These are phyloP conservation scores for Drosophila bifasciata DNA, from an alignment of 1,140 invertebrate species.

Conservation along the genomic window DNA sequence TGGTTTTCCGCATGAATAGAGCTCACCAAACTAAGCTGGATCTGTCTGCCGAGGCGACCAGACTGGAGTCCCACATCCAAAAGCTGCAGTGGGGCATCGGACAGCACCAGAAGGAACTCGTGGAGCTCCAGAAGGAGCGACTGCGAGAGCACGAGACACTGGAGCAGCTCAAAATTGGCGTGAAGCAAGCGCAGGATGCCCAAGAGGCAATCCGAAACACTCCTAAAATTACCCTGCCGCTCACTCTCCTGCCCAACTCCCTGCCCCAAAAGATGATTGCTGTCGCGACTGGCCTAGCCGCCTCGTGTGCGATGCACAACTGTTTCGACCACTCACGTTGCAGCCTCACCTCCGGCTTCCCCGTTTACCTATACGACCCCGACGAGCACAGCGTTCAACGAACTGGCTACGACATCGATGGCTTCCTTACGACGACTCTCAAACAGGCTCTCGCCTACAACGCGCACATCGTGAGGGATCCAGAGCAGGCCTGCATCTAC, in stretches of 20 bases:
- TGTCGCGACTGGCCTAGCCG: conserved; percentile 75
- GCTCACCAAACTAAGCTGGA: neutral
- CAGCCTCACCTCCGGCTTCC: conserved; percentile 95
- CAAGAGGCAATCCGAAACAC: conserved; percentile 95
- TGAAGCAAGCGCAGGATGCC: conserved; percentile 93
- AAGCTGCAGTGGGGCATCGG: conserved; percentile 93
- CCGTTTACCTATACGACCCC: conserved; percentile 95
- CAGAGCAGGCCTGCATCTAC: conserved; percentile 94
- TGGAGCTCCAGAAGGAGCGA: conserved; percentile 93
- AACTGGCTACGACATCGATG: conserved; percentile 89
- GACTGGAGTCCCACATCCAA: conserved; percentile 94
- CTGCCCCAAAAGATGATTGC: conserved; percentile 84
- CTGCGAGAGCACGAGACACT: conserved; percentile 89
- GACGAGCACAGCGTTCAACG: conserved; percentile 88
- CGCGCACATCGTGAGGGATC: conserved; percentile 92
- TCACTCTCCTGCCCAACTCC: conserved; percentile 87
- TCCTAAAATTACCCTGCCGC: conserved; percentile 93
- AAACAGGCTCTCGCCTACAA: conserved; percentile 92
- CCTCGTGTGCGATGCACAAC: conserved; percentile 91
- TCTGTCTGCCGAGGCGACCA: conserved; percentile 93
- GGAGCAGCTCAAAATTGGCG: conserved; percentile 93
- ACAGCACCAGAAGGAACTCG: conserved; percentile 91
- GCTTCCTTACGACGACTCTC: conserved; percentile 91
- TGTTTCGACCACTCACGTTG: conserved; percentile 98
- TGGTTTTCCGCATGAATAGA: conserved; percentile 65